phyloP scores from a whole-genome alignment of 2,888 invertebrate species.

The Entomobrya multifasciata region DNA sequence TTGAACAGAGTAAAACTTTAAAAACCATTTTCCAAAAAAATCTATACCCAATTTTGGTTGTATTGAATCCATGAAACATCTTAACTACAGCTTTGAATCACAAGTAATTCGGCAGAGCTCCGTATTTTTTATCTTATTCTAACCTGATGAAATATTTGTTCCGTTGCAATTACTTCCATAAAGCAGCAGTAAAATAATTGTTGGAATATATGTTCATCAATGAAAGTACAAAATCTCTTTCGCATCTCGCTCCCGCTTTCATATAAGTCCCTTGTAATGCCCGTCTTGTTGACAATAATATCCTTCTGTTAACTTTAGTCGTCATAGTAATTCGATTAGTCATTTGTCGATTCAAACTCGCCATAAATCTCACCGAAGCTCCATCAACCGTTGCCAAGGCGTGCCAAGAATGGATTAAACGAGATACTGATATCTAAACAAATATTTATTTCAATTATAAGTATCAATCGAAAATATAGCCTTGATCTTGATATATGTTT shows the following conservation, averaged over 20 bases:
- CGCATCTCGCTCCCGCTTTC: neutral
- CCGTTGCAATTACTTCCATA: too few species aligned
- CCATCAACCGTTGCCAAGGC: neutral
- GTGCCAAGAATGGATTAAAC: conserved; percentile 18
- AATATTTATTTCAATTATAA: neutral
- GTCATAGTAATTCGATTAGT: neutral
- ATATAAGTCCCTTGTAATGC: neutral
- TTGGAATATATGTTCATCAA: too few species aligned
- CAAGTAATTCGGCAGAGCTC: too few species aligned
- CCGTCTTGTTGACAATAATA: neutral
- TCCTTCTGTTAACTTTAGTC: neutral
- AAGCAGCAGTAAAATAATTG: too few species aligned
- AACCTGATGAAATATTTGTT: too few species aligned
- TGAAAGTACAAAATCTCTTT: neutral
- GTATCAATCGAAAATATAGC: neutral
- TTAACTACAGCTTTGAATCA: too few species aligned
- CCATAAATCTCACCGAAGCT: neutral
- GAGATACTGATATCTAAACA: conserved; percentile 11
- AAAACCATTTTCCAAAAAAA: too few species aligned
- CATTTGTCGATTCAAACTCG: neutral
- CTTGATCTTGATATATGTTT: too few species aligned
- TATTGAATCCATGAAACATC: too few species aligned
- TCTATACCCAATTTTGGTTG: too few species aligned
- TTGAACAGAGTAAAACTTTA: too few species aligned
- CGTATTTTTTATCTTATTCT: too few species aligned